Evolutionary conservation across 2,113 vertebrate species (phyloP).

Genomic region (Macrotis lagotis): DNA sequence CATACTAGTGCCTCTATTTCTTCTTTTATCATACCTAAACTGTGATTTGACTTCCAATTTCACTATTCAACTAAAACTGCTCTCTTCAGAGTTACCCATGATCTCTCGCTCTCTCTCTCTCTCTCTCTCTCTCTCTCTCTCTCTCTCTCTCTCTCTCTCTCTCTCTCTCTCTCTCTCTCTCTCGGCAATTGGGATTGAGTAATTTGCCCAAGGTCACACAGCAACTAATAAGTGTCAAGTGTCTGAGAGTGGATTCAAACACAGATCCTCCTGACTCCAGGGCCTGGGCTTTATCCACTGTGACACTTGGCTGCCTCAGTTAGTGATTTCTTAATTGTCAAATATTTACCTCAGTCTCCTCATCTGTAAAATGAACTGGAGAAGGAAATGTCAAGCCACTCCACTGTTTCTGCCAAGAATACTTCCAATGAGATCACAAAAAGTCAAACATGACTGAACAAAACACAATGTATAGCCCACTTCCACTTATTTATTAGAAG

Average conservation of each 20-base stretch:
- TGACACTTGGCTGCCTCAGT: no score
- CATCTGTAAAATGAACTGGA: neutral
- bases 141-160: no score
- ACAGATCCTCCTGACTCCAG: no score
- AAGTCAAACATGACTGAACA: neutral
- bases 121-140: no score
- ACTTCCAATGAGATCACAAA: neutral
- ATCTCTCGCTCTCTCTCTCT: no score
- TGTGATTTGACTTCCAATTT: neutral
- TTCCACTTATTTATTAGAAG: neutral
- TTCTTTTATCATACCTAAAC: neutral
- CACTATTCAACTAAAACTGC: no score
- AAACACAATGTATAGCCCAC: neutral
- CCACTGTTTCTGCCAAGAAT: neutral
- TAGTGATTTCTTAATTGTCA: neutral
- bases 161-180: no score
- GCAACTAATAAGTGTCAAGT: no score
- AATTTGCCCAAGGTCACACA: no score
- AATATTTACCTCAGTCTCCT: neutral
- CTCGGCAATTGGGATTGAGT: no score
- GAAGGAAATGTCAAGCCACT: neutral
- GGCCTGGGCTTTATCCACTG: no score
- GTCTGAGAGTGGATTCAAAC: no score
- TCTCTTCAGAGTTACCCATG: neutral
- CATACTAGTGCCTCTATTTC: neutral